Percentiles rank a stretch among this genome's conserved stretches.
Conservation (phyloP, 2,888 invertebrate genomes). For the Orgyia antiqua region DNA sequence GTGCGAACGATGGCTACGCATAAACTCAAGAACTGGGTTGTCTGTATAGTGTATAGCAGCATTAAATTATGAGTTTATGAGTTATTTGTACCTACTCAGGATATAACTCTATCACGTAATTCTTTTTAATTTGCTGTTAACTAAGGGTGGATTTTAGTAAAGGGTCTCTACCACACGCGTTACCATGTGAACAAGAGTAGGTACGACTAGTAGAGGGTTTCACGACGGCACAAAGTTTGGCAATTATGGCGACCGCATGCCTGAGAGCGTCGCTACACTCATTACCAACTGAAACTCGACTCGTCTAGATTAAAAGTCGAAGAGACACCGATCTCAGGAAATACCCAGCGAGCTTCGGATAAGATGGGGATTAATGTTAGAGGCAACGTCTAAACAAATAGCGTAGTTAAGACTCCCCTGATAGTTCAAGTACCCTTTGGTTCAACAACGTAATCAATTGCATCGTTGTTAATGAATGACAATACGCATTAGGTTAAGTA, state of each 20-base stretch:
- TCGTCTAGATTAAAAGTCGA: slow-evolving; percentile 71
- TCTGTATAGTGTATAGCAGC: no score
- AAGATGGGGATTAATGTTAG: slow-evolving; percentile 41
- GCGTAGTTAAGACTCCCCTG: slow-evolving; percentile 34
- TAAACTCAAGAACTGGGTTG: slow-evolving; percentile 7
- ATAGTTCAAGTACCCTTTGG: slow-evolving; percentile 34
- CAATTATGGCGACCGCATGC: slow-evolving; percentile 77
- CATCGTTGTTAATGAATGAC: slow-evolving; percentile 11
- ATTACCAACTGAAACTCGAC: slow-evolving; percentile 69
- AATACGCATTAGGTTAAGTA: no score
- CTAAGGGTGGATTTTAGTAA: slow-evolving; percentile 39
- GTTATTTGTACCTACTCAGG: no score
- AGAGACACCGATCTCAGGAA: slow-evolving; percentile 47
- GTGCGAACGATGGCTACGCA: slow-evolving; percentile 8
- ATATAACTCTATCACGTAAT: slow-evolving; percentile 25
- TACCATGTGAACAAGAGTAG: slow-evolving; percentile 68
- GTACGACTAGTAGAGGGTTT: slow-evolving; percentile 52
- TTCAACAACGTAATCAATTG: slow-evolving; percentile 32
- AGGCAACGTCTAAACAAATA: slow-evolving; percentile 38
- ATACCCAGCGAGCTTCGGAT: slow-evolving; percentile 33
- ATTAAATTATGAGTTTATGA: no score
- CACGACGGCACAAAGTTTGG: slow-evolving; percentile 70
- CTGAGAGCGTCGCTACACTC: slow-evolving; percentile 73
- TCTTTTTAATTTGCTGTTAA: slow-evolving; percentile 32
- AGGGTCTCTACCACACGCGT: slow-evolving; percentile 57